A percentile compares a stretch with the other conserved stretches of the same genome.
phyloP scores from a whole-genome alignment of 2,888 invertebrate genomes.

The Slavum lentiscoides region DNA sequence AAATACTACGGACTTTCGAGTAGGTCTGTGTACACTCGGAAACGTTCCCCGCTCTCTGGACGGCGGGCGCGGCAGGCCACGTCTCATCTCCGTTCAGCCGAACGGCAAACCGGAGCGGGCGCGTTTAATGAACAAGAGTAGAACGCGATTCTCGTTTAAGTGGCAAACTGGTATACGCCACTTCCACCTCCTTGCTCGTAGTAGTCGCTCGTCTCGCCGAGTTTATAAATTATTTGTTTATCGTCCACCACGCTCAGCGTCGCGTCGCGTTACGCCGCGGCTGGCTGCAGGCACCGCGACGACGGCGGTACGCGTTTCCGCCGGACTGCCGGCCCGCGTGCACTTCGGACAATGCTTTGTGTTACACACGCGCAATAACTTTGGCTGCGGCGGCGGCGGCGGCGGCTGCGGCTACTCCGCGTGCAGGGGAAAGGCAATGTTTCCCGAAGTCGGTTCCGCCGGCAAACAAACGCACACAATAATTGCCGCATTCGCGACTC shows the following conservation, averaged over 20 bases:
- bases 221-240: neutral
- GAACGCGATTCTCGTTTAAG: constrained; percentile 29
- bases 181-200: neutral
- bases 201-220: neutral
- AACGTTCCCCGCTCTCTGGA: neutral
- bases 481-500: neutral
- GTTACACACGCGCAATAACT: no score
- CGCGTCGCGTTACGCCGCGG: neutral
- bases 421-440: no score
- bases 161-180: constrained; percentile 32
- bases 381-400: no score
- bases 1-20: constrained; percentile 18
- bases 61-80: neutral
- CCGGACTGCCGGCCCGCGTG: neutral
- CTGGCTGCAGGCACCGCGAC: neutral
- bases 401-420: no score
- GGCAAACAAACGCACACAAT: neutral
- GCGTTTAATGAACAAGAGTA: constrained; percentile 28
- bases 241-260: neutral
- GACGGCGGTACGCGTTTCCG: constrained; percentile 16
- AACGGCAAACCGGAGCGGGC: constrained; percentile 13
- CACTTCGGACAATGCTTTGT: neutral
- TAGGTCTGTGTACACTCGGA: neutral
- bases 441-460: no score
- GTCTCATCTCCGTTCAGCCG: no score